phyloP scores from a whole-genome alignment of 2,797 vertebrate genomes.

The Paguma larvata region DNA sequence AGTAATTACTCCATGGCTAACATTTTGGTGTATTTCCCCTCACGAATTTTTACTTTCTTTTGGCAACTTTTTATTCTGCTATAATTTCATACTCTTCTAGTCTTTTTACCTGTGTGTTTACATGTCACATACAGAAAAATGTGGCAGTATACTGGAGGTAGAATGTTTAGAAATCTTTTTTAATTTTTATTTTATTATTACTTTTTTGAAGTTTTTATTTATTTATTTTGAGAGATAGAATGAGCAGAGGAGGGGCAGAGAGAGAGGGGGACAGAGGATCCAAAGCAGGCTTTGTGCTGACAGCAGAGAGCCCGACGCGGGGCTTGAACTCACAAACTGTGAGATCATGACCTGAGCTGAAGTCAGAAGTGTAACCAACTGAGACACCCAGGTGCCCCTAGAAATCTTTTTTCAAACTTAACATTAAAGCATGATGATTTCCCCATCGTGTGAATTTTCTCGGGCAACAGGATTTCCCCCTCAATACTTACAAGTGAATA shows the following conservation, averaged over 20 bases:
- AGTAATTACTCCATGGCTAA: neutral
- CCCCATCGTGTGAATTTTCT: neutral
- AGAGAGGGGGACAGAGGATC: too few relatives aligned
- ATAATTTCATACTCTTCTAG: neutral
- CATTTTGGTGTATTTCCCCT: neutral
- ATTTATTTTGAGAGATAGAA: too few relatives aligned
- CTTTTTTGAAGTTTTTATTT: too few relatives aligned
- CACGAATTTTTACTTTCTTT: neutral
- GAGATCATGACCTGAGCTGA: too few relatives aligned
- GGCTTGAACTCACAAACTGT: too few relatives aligned
- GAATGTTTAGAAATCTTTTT: constrained; percentile 20
- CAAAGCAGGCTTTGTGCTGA: too few relatives aligned
- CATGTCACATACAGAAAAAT: neutral
- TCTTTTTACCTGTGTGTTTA: neutral
- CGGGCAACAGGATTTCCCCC: neutral
- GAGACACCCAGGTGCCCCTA: too few relatives aligned
- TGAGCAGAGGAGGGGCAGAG: too few relatives aligned
- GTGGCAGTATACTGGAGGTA: too few relatives aligned
- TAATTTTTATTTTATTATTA: too few relatives aligned
- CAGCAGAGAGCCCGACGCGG: too few relatives aligned
- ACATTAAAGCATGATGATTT: neutral
- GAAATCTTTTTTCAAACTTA: neutral
- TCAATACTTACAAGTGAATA: neutral
- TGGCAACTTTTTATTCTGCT: neutral
- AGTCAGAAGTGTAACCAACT: too few relatives aligned